Base-by-base conservation (phyloP, 2,797 vertebrate species). In the Sebastes steindachneri region DNA sequence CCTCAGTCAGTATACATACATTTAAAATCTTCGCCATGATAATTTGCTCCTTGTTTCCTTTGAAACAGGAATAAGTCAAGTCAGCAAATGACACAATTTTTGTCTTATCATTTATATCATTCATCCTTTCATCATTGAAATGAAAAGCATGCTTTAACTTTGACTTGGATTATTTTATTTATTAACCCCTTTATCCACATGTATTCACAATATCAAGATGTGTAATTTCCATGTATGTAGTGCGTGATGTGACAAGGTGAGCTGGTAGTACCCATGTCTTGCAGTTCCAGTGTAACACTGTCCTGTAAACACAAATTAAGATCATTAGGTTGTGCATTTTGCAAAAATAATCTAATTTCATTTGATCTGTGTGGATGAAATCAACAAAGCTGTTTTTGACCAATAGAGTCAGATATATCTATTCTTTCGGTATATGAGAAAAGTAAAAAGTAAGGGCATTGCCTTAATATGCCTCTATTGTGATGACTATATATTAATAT, bases 401-500 rank as follows among this genome's bases (percentile, higher is more conserved):
- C 67, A 6, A 35, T 7, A 45, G 5, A 45, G 6, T 55, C 58
- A 57, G 1, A 33, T 17, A 5, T n/a, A 25, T 33, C 8, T 70
- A 37, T 31, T 58, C 25, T 33, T 67, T 25, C 45, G 9, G 4
- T 4, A 68, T 29, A 53, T 59, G 14, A 60, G n/a, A 67, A 48
- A 29, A 54, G 25, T 28, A 19, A 21, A 58, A 53, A 37, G 23
- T 23, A 23, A 23, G 23, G 2, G 23, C 23, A 23, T 23, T 23
- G 17, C 26, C 25, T 28, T 55, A 62, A 69, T 53, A 59, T 79
- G 31, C 2, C 64, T 69, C 65, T 19, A 71, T 45, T 67, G 12
- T 67, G 23, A 73, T 78, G 69, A 83, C 45, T 70, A 68, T 82
- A 73, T 62, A 65, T 76, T 69, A 65, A 83, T 45, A 67, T 71